Evolutionary conservation across 2,888 invertebrate species (phyloP).

Genomic region (Nysson spinosus): DNA sequence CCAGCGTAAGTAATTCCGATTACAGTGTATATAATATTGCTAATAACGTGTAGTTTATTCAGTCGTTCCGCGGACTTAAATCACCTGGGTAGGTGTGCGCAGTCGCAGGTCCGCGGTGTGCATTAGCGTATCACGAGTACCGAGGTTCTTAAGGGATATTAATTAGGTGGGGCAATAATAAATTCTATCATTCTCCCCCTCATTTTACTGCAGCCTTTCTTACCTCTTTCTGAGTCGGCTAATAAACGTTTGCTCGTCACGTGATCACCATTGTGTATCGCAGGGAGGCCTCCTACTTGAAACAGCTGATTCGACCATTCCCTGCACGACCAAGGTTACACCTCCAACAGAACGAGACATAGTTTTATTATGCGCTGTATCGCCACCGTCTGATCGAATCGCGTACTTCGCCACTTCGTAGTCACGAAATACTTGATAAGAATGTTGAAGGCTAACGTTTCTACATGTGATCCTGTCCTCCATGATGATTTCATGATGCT

Average conservation of each 20-base stretch:
- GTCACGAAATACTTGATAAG: conserved; percentile 19
- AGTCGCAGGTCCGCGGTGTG: neutral
- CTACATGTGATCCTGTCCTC: neutral
- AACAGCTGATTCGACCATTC: conserved; percentile 64
- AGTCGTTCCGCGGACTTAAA: neutral
- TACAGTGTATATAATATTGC: neutral
- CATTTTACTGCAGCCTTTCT: conserved; percentile 14
- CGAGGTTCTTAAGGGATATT: conserved; percentile 12
- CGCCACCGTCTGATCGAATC: conserved; percentile 26
- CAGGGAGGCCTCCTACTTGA: conserved; percentile 47
- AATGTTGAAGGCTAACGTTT: conserved; percentile 6
- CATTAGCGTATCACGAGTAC: neutral
- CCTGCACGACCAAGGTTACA: conserved; percentile 54
- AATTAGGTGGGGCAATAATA: conserved; percentile 30
- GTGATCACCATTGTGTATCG: conserved; percentile 60
- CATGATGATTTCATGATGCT: conserved; percentile 1
- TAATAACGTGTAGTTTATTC: neutral
- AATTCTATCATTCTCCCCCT: conserved; percentile 19
- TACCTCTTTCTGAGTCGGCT: conserved; percentile 30
- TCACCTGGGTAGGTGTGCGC: neutral
- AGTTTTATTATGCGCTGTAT: conserved; percentile 24
- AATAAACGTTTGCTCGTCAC: conserved; percentile 58
- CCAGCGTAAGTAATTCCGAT: no score
- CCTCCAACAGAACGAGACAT: conserved; percentile 39
- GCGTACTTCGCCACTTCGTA: conserved; percentile 13